phyloP scores from a whole-genome alignment of 1,140 invertebrate genomes.

The Adelges cooleyi region DNA sequence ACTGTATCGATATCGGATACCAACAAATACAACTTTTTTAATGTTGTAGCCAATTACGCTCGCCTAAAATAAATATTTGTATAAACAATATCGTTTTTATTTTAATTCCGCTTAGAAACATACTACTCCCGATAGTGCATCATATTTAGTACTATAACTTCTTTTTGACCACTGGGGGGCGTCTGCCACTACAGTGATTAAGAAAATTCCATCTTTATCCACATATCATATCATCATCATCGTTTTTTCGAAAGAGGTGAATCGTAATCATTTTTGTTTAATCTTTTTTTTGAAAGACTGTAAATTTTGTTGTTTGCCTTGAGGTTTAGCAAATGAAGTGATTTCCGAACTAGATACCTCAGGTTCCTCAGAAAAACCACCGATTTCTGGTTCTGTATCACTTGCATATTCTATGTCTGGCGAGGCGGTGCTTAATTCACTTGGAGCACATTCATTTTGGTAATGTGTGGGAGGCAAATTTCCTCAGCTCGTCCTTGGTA shows the following conservation, averaged over 20 bases:
- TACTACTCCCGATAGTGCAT: background rate
- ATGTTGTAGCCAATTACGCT: too few species aligned
- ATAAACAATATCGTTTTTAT: too few species aligned
- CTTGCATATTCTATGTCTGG: background rate
- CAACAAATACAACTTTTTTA: too few species aligned
- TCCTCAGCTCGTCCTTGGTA: background rate
- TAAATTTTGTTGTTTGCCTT: background rate
- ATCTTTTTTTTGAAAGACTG: background rate
- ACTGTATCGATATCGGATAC: too few species aligned
- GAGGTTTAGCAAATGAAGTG: background rate
- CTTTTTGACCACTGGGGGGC: too few species aligned
- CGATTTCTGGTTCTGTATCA: background rate
- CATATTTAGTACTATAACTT: background rate
- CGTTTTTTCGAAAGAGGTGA: background rate
- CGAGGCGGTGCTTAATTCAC: background rate
- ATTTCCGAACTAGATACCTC: background rate
- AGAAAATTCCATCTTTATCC: background rate
- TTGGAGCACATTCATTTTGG: background rate
- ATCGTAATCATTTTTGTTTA: constrained; percentile 3
- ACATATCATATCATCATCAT: too few species aligned
- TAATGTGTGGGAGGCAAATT: background rate
- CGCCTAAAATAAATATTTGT: too few species aligned
- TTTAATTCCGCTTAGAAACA: too few species aligned
- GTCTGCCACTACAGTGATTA: background rate
- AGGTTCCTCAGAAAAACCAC: background rate